Evolutionary conservation across 2,888 invertebrate species (phyloP), one percentile per base, ranked within the genome.

Genomic region (Stenodema calcarata): DNA sequence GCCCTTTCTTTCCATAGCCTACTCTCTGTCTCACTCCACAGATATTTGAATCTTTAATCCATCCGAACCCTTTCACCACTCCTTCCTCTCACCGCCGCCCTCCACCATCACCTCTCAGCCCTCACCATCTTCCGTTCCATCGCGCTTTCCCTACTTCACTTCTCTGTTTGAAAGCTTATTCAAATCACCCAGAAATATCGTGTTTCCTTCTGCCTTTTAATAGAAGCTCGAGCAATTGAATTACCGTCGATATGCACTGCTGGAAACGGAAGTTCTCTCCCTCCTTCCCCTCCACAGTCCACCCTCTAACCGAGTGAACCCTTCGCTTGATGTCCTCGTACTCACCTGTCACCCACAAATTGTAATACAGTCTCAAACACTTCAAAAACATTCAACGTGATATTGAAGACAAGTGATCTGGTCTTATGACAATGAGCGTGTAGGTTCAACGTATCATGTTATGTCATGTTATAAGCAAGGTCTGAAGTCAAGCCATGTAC

Each of bases 111-210:
- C 41, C 28, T 42, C 84, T 73, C 84, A 27, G 44, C 35, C 23
- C 28, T 50, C 47, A 62, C 47, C 28, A 62, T 54, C 28, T 44
- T 44, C 69, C 79, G 42, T 79, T 50, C 79, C 54, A 42, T 78
- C 85, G 54, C 54, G 18, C 86, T 80, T 47, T 75, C 69, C n/a
- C 78, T 78, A 47, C 62, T 70, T 84, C 78, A 78, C 47, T n/a
- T 44, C 80, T 78, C 54, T 47, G 35, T 70, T 70, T 87, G 87
- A 87, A 87, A 87, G 82, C 76, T 82, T 87, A 87, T 87, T 87
- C 87, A 87, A 87, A 87, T 87, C 82, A 87, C 82, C 87, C 54
- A 83, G 87, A 87, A 87, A 87, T 87, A 87, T 87, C 87, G 82
- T 83, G 83, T 87, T 87, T 87, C 87, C 83, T 83, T 62, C 62